phyloP scores from a whole-genome alignment of 2,797 vertebrate genomes.

The Fistularia commersonii region DNA sequence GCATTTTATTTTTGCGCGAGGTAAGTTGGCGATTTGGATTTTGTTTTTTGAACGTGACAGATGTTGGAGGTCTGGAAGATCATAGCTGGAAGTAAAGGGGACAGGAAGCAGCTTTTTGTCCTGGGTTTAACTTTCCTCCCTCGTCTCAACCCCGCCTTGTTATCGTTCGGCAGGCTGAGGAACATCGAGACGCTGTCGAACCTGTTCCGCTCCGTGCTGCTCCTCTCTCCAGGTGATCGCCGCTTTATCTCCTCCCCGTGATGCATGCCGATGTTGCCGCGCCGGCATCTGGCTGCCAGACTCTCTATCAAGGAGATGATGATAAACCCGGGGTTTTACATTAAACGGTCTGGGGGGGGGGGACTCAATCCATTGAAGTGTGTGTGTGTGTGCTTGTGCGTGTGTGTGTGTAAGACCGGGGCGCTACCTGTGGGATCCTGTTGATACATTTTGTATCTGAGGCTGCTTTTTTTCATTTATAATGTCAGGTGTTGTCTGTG shows the following conservation, averaged over 20 bases:
- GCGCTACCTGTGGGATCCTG: slow-evolving; percentile 18
- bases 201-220: slow-evolving; percentile 84
- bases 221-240: slow-evolving; percentile 79
- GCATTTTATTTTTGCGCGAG: too few relatives aligned
- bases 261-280: slow-evolving; percentile 57
- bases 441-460: slow-evolving; percentile 15
- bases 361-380: slow-evolving; percentile 24
- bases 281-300: slow-evolving; percentile 57
- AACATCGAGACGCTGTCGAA: slow-evolving; percentile 91
- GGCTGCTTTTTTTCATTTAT: slow-evolving; percentile 72
- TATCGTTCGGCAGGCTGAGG: slow-evolving; percentile 76
- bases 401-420: slow-evolving; percentile 9
- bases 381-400: slow-evolving; percentile 13
- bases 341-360: slow-evolving; percentile 53
- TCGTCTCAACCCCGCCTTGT: slow-evolving; percentile 39
- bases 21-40: too few relatives aligned
- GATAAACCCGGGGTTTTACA: slow-evolving; percentile 56
- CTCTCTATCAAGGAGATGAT: slow-evolving; percentile 50
- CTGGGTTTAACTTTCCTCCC: slow-evolving; percentile 24
- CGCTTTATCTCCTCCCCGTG: slow-evolving; percentile 52
- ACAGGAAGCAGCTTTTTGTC: slow-evolving; percentile 29
- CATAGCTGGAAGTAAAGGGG: too few relatives aligned
- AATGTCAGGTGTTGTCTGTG: background rate
- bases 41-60: too few relatives aligned
- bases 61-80: too few relatives aligned